Evolutionary conservation across 2,113 vertebrate species (phyloP).

Genomic region (Taurulus bubalis): DNA sequence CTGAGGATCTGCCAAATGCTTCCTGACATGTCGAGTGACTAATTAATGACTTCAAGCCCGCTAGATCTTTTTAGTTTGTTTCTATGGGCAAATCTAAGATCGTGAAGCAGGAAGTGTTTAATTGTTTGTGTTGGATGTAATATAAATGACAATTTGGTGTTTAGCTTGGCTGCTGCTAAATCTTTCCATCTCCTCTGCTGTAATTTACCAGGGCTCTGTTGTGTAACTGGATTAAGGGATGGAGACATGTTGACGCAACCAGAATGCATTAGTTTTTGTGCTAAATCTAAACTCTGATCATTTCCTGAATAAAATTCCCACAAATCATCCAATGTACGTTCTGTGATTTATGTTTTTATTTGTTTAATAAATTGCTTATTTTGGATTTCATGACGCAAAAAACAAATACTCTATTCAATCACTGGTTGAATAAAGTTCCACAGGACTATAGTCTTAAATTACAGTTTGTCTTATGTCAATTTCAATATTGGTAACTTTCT

Average conservation of each 20-base stretch:
- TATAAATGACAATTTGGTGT: conserved; percentile 45
- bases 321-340: not conserved
- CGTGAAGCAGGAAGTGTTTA: conserved; percentile 26
- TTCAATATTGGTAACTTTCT: not conserved
- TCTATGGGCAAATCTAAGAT: conserved; percentile 22
- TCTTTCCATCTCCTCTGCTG: conserved; percentile 61
- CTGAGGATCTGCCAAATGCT: too few species aligned
- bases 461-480: too few species aligned
- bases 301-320: not conserved
- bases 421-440: not conserved
- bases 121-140: conserved; percentile 30
- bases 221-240: conserved; percentile 73
- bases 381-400: not conserved
- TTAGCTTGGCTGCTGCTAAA: conserved; percentile 57
- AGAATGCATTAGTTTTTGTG: not conserved
- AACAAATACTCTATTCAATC: not conserved
- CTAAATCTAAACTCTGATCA: not conserved
- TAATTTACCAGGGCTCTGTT: conserved; percentile 41
- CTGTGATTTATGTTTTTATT: not conserved
- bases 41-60: not conserved
- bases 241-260: conserved; percentile 38
- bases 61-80: not conserved
- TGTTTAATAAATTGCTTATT: not conserved
- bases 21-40: not conserved
- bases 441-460: not conserved